A percentile compares a stretch with the other conserved stretches of the same genome.
These are phyloP conservation scores for Anguilla anguilla DNA, from an alignment of 2,797 vertebrate genomes.

Conservation along the genomic window DNA sequence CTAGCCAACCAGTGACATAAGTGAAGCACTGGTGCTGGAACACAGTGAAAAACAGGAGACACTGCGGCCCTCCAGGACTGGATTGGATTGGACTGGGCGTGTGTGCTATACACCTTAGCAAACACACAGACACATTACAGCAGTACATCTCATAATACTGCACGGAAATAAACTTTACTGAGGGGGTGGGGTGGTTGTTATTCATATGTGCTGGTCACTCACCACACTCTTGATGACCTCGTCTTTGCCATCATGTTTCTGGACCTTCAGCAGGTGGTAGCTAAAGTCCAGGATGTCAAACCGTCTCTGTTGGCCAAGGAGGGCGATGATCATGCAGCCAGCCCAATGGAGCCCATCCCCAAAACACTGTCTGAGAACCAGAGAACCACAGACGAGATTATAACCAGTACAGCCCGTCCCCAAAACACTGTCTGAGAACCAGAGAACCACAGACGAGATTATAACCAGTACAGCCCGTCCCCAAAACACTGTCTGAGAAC, in stretches of 20 bases:
- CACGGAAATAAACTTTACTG: background rate
- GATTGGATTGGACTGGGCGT: background rate
- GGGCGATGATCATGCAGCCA: conserved; percentile 95
- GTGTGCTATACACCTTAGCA: background rate
- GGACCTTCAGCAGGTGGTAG: conserved; percentile 96
- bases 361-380: conserved; percentile 86
- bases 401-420: background rate
- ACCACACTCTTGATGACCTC: conserved; percentile 99
- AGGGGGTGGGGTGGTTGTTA: background rate
- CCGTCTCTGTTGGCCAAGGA: conserved; percentile 91
- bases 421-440: background rate
- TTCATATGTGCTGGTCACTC: conserved; percentile 53
- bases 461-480: background rate
- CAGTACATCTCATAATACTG: too few relatives aligned
- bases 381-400: background rate
- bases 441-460: background rate
- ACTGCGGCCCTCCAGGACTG: background rate
- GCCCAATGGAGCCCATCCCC: conserved; percentile 97
- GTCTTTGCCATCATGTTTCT: conserved; percentile 97
- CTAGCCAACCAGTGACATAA: background rate
- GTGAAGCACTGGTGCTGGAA: background rate
- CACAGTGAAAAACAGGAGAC: background rate
- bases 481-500: conserved; percentile 80
- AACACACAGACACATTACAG: background rate
- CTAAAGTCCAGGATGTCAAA: conserved; percentile 97